Evolutionary conservation across 2,797 vertebrate genomes (phyloP).

Genomic region (Pseudomugil tenellus): DNA sequence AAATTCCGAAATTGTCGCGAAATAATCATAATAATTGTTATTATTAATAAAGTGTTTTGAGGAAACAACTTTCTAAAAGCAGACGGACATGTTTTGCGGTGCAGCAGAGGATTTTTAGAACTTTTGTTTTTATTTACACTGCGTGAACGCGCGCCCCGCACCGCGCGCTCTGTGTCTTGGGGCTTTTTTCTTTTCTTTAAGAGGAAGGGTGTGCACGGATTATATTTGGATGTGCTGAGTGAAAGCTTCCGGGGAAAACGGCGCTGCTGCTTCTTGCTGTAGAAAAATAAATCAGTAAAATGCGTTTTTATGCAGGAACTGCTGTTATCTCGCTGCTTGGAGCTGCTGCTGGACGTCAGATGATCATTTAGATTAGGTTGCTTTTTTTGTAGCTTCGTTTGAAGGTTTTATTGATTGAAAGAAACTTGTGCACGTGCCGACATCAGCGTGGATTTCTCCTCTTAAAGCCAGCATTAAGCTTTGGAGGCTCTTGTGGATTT

Average conservation of each 20-base stretch:
- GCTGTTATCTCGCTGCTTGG: too few relatives aligned
- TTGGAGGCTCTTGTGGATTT: too few relatives aligned
- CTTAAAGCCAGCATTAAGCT: too few relatives aligned
- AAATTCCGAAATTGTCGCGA: too few relatives aligned
- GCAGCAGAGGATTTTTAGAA: conserved; percentile 3
- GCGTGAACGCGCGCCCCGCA: too few relatives aligned
- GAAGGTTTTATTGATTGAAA: background rate
- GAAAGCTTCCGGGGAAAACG: conserved; percentile 71
- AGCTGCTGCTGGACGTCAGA: too few relatives aligned
- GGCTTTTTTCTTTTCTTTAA: background rate
- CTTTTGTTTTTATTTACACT: background rate
- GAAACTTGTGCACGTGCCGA: background rate
- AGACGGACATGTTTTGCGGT: conserved; percentile 48
- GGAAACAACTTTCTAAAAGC: background rate
- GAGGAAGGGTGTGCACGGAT: conserved; percentile 43
- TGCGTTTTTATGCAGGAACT: too few relatives aligned
- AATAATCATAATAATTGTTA: too few relatives aligned
- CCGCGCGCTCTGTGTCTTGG: background rate
- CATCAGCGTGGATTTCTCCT: too few relatives aligned
- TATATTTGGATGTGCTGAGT: conserved; percentile 66
- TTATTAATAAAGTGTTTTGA: background rate
- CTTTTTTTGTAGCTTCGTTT: background rate
- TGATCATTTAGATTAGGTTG: too few relatives aligned
- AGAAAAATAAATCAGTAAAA: too few relatives aligned
- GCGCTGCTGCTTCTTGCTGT: conserved; percentile 20